phyloP scores from a whole-genome alignment of 2,113 vertebrate species.

The Muntiacus reevesi region DNA sequence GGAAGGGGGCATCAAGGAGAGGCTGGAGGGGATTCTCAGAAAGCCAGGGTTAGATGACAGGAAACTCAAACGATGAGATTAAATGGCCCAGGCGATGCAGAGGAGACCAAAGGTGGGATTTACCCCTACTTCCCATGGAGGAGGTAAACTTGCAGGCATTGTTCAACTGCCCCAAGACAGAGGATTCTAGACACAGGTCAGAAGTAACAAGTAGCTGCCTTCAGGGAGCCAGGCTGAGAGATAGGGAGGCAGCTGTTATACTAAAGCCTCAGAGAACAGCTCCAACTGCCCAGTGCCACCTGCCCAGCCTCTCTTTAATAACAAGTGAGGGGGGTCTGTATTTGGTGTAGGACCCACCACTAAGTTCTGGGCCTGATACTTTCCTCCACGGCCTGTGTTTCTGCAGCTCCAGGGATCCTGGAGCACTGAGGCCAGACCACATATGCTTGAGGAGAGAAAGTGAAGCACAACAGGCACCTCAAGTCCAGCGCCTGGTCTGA shows the following conservation, averaged over 20 bases:
- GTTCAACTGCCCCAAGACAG: neutral
- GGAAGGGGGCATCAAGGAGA: neutral
- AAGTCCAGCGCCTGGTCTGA: neutral
- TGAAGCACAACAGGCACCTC: neutral
- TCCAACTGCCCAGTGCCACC: neutral
- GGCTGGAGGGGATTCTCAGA: neutral
- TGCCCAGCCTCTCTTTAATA: neutral
- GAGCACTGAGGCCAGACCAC: neutral
- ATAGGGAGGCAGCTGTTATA: neutral
- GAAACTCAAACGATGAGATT: neutral
- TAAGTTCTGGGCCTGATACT: neutral
- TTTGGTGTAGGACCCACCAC: neutral
- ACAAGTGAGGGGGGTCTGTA: neutral
- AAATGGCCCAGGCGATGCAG: neutral
- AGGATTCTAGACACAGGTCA: neutral
- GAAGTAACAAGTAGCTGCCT: neutral
- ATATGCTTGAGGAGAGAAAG: neutral
- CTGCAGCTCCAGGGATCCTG: neutral
- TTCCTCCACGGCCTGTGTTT: neutral
- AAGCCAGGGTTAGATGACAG: neutral
- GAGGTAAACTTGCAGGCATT: neutral
- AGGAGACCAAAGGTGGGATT: neutral
- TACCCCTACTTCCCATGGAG: neutral
- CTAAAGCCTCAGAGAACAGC: neutral
- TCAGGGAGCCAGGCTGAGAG: neutral